Evolutionary conservation across 1,140 invertebrate genomes (phyloP).

Genomic region (Bradysia coprophila): DNA sequence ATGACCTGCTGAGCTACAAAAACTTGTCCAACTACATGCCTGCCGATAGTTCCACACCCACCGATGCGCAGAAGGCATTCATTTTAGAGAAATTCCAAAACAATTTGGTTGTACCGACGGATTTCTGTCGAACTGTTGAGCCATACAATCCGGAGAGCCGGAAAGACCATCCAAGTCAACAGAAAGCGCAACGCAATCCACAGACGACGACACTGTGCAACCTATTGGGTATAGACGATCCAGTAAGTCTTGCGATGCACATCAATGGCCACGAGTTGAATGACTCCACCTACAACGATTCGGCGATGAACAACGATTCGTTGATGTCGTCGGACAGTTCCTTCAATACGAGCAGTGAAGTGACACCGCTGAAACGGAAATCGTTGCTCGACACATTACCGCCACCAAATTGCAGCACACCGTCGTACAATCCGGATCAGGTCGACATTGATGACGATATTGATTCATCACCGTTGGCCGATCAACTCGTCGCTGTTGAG

Average conservation of each 20-base stretch:
- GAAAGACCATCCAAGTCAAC: conserved; percentile 16
- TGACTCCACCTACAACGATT: conserved; percentile 3
- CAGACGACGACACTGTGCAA: conserved; percentile 70
- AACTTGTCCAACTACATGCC: conserved; percentile 57
- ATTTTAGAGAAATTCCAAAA: conserved; percentile 44
- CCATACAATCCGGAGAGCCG: conserved; percentile 32
- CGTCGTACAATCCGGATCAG: no score
- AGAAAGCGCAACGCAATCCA: conserved; percentile 43
- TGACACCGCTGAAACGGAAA: not conserved
- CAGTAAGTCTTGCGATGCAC: conserved; percentile 31
- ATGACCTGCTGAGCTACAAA: conserved; percentile 68
- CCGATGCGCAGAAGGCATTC: conserved; percentile 46
- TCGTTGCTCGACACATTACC: not conserved
- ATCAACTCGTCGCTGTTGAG: no score
- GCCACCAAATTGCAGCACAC: no score
- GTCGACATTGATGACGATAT: no score
- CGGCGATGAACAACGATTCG: conserved; percentile 4
- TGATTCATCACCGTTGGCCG: no score
- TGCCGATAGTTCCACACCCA: conserved; percentile 59
- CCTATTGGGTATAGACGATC: conserved; percentile 61
- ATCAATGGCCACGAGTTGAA: conserved; percentile 16
- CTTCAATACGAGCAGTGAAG: conserved; percentile 3
- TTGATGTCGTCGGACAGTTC: conserved; percentile 3
- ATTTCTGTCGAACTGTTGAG: conserved; percentile 56
- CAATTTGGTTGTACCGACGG: conserved; percentile 44